Evolutionary conservation across 2,113 vertebrate species (phyloP), one percentile per base, ranked within the genome.

Genomic region (Carassius carassius): DNA sequence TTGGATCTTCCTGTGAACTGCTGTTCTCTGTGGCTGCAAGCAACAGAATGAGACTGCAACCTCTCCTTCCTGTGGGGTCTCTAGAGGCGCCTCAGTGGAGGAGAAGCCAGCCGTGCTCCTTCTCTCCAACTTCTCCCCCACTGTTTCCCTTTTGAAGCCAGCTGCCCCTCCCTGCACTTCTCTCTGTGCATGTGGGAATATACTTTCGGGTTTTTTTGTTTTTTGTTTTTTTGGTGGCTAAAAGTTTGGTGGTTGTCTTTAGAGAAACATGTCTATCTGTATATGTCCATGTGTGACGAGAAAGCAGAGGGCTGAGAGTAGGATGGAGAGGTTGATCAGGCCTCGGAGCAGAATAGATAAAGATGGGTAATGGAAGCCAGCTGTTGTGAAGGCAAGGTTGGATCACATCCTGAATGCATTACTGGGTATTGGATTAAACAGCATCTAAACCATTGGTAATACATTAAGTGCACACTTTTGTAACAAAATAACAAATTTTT

Each of bases 361-460:
- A 88, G 77, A 89, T 80, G 78, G 6, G 12, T 91, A 93, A 94
- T 92, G 76, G 73, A 79, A 92, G 69, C 92, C 92, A 93, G 88
- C 91, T 93, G 92, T 90, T 84, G 77, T 82, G 56, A 35, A 41
- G 25, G 69, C 37, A 54, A 11, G 47, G 70, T 29, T 37, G 13
- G 12, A 54, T 44, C 54, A n/a, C 49, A 23, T 58, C 54, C 25
- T 78, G 25, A 25, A 60, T 25, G 51, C 47, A 74, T 62, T 65
- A 54, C 19, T 16, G 13, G 8, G 41, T 76, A 17, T 23, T 65
- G 14, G 5, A 73, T 73, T 72, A 65, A 54, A 16, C 3, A 37
- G 77, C 72, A 37, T 85, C 72, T 67, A 35, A 69, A 72, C 60
- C 17, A 1, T 63, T 8, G 4, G 16, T 63, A 67, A 56, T 5